Conservation (phyloP, 2,797 vertebrate species). For the Alcedo atthis region DNA sequence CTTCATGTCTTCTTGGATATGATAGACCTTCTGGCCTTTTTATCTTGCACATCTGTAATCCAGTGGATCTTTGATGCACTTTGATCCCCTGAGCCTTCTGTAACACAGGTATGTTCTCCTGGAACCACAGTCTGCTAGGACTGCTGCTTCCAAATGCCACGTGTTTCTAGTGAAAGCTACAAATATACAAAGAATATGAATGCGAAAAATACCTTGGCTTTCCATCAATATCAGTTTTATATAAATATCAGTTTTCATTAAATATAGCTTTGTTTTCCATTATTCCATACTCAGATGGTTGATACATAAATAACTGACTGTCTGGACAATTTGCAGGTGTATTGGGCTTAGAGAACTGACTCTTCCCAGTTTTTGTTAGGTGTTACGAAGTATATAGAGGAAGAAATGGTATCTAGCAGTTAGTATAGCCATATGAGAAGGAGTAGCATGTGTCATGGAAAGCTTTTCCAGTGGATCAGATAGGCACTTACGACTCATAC, state of each 20-base stretch:
- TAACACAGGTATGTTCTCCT: background rate
- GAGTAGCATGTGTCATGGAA: background rate
- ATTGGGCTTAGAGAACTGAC: background rate
- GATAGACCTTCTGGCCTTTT: background rate
- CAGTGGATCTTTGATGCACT: background rate
- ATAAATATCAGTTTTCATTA: background rate
- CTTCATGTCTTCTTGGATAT: background rate
- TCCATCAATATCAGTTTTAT: background rate
- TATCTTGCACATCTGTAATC: background rate
- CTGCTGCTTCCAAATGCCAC: background rate
- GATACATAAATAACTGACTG: background rate
- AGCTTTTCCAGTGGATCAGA: slow-evolving; percentile 26
- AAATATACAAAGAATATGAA: background rate
- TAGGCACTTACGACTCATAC: background rate
- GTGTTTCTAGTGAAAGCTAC: background rate
- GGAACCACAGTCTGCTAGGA: background rate
- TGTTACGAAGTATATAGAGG: background rate
- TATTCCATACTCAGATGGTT: background rate
- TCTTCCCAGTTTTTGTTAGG: background rate
- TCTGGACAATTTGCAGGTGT: background rate
- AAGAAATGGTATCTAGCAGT: background rate
- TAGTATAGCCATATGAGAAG: background rate
- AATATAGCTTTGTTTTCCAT: background rate
- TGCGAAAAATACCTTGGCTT: background rate
- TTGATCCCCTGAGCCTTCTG: background rate